These are phyloP conservation scores for Temnothorax longispinosus DNA, from an alignment of 1,140 invertebrate species.

Conservation along the genomic window DNA sequence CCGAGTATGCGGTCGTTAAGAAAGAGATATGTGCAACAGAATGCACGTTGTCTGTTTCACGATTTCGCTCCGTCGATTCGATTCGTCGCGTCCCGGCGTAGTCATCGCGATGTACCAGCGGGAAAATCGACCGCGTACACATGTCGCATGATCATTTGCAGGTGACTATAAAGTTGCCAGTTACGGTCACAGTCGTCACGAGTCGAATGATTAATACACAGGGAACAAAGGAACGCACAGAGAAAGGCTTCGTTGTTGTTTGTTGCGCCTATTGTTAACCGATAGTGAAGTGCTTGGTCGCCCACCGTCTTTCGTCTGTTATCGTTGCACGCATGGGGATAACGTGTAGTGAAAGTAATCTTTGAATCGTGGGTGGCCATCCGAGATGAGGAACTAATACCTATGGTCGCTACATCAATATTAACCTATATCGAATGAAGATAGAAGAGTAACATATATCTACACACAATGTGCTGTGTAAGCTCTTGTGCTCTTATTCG, in stretches of 20 bases:
- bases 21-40: constrained; percentile 62
- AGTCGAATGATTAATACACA: constrained; percentile 66
- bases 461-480: too few species aligned
- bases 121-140: constrained; percentile 10
- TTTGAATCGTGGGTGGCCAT: constrained; percentile 60
- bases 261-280: constrained; percentile 29
- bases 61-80: constrained; percentile 26
- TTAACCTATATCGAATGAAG: neutral
- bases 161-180: constrained; percentile 26
- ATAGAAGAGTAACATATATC: neutral
- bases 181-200: constrained; percentile 37
- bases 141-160: constrained; percentile 30
- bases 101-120: constrained; percentile 4
- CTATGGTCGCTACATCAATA: neutral
- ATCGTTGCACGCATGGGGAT: constrained; percentile 29
- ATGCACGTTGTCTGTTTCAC: constrained; percentile 12
- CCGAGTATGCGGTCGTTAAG: constrained; percentile 50
- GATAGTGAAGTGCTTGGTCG: neutral
- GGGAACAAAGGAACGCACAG: constrained; percentile 59
- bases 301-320: constrained; percentile 33
- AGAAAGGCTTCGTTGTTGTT: constrained; percentile 63
- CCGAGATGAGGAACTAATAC: constrained; percentile 21
- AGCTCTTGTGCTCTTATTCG: neutral
- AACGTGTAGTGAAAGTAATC: constrained; percentile 69
- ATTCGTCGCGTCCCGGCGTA: neutral